Percentiles rank a stretch among this genome's conserved stretches.
These are phyloP conservation scores for Pegea sp. DNA, from an alignment of 23 tunicate genomes.

Conservation along the genomic window DNA sequence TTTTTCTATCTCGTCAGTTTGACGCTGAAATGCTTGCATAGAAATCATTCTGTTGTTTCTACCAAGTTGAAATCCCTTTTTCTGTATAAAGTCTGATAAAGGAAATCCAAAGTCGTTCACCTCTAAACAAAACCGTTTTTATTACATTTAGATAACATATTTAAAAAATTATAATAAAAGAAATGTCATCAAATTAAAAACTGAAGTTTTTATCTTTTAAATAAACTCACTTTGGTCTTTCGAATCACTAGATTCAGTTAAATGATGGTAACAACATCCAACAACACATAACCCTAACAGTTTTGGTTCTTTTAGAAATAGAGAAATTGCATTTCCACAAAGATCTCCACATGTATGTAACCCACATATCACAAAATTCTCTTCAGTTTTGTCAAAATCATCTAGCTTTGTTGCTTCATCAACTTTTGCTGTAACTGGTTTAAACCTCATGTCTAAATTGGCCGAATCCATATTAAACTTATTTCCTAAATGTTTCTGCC, in stretches of 20 bases:
- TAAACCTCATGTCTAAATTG: constrained; percentile 7
- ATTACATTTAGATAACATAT: too few relatives aligned
- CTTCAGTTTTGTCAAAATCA: not conserved
- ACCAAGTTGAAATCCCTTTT: constrained; percentile 13
- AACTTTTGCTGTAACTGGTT: constrained; percentile 13
- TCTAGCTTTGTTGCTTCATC: constrained; percentile 12
- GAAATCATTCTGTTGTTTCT: constrained; percentile 61
- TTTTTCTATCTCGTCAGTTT: not conserved
- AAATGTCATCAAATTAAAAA: not conserved
- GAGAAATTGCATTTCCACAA: constrained; percentile 11
- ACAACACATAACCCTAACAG: constrained; percentile 27
- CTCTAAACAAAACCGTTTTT: too few relatives aligned
- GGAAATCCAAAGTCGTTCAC: constrained; percentile 51
- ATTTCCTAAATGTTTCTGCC: constrained; percentile 14
- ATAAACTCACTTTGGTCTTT: not conserved
- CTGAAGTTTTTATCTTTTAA: not conserved
- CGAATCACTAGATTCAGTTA: constrained; percentile 6
- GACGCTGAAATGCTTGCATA: constrained; percentile 26
- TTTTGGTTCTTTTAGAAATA: constrained; percentile 12
- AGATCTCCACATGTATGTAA: constrained; percentile 76
- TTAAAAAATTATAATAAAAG: constrained; percentile 2
- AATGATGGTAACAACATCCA: constrained; percentile 74
- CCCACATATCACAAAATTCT: constrained; percentile 17
- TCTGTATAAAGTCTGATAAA: constrained; percentile 10
- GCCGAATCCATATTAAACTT: not conserved